phyloP scores from a whole-genome alignment of 2,888 invertebrate species.

The Paralinhomoeus sp. region DNA sequence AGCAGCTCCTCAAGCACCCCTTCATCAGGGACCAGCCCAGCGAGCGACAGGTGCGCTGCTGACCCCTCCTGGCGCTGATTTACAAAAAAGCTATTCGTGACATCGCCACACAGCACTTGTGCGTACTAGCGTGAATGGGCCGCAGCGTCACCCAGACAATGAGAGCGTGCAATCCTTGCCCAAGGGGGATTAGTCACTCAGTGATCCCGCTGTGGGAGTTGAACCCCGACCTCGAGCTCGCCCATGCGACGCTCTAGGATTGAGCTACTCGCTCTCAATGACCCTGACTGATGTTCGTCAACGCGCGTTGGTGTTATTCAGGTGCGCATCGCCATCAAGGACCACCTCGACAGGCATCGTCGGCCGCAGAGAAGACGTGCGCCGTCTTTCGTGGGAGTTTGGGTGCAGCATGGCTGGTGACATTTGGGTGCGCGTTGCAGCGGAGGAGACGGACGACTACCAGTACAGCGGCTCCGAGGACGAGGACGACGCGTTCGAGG shows the following conservation, averaged over 20 bases:
- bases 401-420: background rate
- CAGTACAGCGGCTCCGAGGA: slow-evolving; percentile 82
- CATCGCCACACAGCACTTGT: too few species aligned
- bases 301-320: too few species aligned
- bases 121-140: too few species aligned
- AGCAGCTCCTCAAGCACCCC: slow-evolving; percentile 82
- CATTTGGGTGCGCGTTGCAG: background rate
- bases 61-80: background rate
- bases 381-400: background rate
- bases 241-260: too few species aligned
- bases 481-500: slow-evolving; percentile 37
- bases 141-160: too few species aligned
- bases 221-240: too few species aligned
- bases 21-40: slow-evolving; percentile 97
- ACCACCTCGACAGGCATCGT: slow-evolving; percentile 67
- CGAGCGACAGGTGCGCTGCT: slow-evolving; percentile 53
- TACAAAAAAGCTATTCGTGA: background rate
- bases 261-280: too few species aligned
- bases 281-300: too few species aligned
- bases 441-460: slow-evolving; percentile 51
- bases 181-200: too few species aligned
- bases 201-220: too few species aligned
- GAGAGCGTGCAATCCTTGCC: too few species aligned
- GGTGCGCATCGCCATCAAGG: slow-evolving; percentile 88
- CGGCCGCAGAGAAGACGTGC: slow-evolving; percentile 9